These are phyloP conservation scores for Habropoda laboriosa DNA, from an alignment of 1,140 invertebrate species.

Conservation along the genomic window DNA sequence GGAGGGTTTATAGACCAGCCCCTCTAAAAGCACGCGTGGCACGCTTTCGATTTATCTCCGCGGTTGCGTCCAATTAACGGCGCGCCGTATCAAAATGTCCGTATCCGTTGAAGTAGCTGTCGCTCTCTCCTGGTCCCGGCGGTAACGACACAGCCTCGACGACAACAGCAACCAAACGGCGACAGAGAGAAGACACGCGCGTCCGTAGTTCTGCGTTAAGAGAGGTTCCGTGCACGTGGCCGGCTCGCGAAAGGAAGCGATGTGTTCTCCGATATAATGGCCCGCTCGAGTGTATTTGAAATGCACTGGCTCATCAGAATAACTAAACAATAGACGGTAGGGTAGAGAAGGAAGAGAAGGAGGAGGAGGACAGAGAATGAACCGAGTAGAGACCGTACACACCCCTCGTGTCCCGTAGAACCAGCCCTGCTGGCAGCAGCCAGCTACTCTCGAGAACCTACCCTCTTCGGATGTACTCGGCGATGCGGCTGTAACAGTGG, in stretches of 20 bases:
- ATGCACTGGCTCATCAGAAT: slow-evolving; percentile 72
- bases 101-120: background rate
- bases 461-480: slow-evolving; percentile 48
- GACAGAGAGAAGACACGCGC: background rate
- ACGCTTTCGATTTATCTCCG: slow-evolving; percentile 23
- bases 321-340: slow-evolving; percentile 70
- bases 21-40: background rate
- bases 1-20: background rate
- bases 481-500: slow-evolving; percentile 55
- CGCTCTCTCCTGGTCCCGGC: too few relatives aligned
- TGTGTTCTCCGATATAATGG: slow-evolving; percentile 66
- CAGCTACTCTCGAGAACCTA: slow-evolving; percentile 57
- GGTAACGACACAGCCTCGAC: too few relatives aligned
- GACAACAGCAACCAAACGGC: too few relatives aligned
- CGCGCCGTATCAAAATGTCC: background rate
- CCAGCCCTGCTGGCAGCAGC: slow-evolving; percentile 2
- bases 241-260: slow-evolving; percentile 40
- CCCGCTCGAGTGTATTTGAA: slow-evolving; percentile 65
- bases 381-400: too few relatives aligned
- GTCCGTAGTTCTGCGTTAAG: too few relatives aligned
- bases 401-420: background rate
- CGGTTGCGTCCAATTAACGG: slow-evolving; percentile 40
- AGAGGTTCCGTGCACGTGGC: slow-evolving; percentile 30
- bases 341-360: slow-evolving; percentile 29
- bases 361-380: slow-evolving; percentile 3